Evolutionary conservation across 23 tunicate species (phyloP).

Genomic region (Trididemnum miniatum): DNA sequence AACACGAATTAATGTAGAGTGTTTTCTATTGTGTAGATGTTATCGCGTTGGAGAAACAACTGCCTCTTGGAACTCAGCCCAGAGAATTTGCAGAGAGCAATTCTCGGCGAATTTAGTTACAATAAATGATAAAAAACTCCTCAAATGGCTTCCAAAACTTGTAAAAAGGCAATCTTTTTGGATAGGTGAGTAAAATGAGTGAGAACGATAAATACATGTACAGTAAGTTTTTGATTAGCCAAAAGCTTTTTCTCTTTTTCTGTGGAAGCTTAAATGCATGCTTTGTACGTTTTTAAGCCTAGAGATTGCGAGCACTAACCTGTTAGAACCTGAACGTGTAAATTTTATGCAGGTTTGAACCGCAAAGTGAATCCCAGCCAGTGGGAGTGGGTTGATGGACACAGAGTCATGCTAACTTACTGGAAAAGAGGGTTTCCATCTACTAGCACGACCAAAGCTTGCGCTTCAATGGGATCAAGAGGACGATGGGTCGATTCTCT

Average conservation of each 20-base stretch:
- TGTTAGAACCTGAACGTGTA: background rate
- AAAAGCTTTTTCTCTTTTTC: background rate
- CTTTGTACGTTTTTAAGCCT: too few relatives aligned
- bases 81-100: constrained; percentile 63
- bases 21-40: too few relatives aligned
- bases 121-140: constrained; percentile 45
- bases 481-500: constrained; percentile 49
- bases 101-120: constrained; percentile 63
- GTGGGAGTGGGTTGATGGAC: constrained; percentile 82
- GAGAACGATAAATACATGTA: background rate
- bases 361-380: constrained; percentile 45
- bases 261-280: background rate
- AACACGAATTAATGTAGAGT: too few relatives aligned
- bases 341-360: constrained; percentile 56
- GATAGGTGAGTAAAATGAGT: constrained; percentile 57
- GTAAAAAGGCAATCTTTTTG: constrained; percentile 36
- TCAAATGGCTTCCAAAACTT: constrained; percentile 66
- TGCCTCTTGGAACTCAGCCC: constrained; percentile 79
- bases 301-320: too few relatives aligned
- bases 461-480: constrained; percentile 42
- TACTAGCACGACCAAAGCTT: constrained; percentile 2
- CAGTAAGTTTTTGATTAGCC: background rate
- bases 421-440: constrained; percentile 66
- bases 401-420: constrained; percentile 35
- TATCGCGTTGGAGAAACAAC: constrained; percentile 32